These are phyloP conservation scores for Sussaba pulchella DNA, from an alignment of 2,888 invertebrate species.

Conservation along the genomic window DNA sequence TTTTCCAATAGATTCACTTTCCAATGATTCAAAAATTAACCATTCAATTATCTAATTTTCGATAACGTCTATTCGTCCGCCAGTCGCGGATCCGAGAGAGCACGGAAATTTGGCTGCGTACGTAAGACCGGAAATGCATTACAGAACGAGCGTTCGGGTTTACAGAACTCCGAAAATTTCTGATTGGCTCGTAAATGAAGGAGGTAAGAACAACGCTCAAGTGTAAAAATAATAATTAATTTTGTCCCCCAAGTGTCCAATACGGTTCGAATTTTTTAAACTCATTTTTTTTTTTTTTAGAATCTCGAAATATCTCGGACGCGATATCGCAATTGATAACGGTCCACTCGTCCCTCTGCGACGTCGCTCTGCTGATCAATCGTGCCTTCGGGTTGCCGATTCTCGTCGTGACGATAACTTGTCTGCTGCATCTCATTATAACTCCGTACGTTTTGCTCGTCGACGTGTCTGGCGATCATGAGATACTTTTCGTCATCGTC, in stretches of 20 bases:
- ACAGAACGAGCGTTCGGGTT: slow-evolving; percentile 61
- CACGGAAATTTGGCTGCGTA: slow-evolving; percentile 62
- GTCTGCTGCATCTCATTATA: slow-evolving; percentile 87
- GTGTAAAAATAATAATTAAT: not conserved
- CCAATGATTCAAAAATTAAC: not conserved
- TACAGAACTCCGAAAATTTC: slow-evolving; percentile 68
- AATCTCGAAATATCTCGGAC: slow-evolving; percentile 75
- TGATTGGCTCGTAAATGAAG: slow-evolving; percentile 71
- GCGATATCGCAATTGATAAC: slow-evolving; percentile 85
- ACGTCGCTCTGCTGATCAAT: slow-evolving; percentile 85
- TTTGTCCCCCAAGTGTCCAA: too few species aligned
- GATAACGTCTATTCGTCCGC: not conserved
- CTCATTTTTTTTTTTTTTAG: slow-evolving; percentile 63
- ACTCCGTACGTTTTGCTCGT: slow-evolving; percentile 87
- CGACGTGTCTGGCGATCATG: slow-evolving; percentile 85
- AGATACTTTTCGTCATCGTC: slow-evolving; percentile 85
- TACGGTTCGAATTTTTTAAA: slow-evolving; percentile 5
- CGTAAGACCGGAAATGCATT: slow-evolving; percentile 66
- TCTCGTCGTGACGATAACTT: slow-evolving; percentile 86
- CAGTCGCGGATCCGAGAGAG: slow-evolving; percentile 66
- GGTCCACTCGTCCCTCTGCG: slow-evolving; percentile 86
- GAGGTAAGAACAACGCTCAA: slow-evolving; percentile 55
- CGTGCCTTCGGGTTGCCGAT: slow-evolving; percentile 86
- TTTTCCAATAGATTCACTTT: too few species aligned
- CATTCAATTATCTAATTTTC: not conserved